Conservation (phyloP, 2,113 vertebrate species). For the Myodes glareolus region DNA sequence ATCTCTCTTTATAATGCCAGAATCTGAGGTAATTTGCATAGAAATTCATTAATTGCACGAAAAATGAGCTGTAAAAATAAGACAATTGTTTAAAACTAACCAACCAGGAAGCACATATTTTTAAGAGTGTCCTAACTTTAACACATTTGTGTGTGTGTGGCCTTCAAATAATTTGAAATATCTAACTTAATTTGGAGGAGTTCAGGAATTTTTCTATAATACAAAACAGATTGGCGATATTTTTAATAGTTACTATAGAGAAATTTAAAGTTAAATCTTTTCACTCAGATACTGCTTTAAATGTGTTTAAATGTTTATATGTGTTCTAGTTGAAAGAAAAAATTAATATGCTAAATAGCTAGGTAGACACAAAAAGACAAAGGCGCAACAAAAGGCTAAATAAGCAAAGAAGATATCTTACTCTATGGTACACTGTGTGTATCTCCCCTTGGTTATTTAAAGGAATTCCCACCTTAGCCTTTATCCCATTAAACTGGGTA, state of each 20-base stretch:
- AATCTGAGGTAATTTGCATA: not conserved
- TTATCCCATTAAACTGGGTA: slow-evolving; percentile 74
- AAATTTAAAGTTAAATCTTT: slow-evolving; percentile 32
- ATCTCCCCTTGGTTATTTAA: slow-evolving; percentile 70
- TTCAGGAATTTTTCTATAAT: not conserved
- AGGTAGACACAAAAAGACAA: slow-evolving; percentile 29
- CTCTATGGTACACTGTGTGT: not conserved
- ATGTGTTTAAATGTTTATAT: too few relatives aligned
- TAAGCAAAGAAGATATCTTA: not conserved
- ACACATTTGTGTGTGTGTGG: not conserved
- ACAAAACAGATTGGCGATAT: not conserved
- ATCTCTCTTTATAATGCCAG: not conserved
- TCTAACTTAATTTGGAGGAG: not conserved
- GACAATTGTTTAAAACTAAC: not conserved
- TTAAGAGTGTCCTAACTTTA: not conserved
- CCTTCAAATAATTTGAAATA: slow-evolving; percentile 20
- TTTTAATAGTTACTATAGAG: not conserved
- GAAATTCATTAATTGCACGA: not conserved
- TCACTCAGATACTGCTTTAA: not conserved
- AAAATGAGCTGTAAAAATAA: not conserved
- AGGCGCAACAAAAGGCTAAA: not conserved
- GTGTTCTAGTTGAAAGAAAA: not conserved
- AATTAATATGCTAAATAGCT: not conserved
- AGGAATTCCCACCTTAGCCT: slow-evolving; percentile 60
- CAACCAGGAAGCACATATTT: not conserved